Conservation (phyloP, 2,113 vertebrate species). For the Podilymbus podiceps region DNA sequence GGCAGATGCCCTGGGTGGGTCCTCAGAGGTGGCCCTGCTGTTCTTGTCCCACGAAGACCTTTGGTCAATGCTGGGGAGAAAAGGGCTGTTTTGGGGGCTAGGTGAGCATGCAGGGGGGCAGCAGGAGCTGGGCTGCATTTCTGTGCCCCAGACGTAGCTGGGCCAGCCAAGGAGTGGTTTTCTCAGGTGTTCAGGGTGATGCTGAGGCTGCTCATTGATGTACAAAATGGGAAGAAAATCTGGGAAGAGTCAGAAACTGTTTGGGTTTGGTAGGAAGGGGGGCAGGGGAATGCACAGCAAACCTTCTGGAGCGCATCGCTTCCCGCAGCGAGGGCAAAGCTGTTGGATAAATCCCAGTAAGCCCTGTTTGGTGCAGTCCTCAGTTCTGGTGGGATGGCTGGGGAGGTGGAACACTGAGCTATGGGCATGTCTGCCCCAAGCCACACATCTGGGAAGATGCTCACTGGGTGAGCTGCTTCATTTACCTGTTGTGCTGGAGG, state of each 20-base stretch:
- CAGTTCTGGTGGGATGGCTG: background rate
- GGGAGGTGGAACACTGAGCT: background rate
- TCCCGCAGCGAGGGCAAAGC: background rate
- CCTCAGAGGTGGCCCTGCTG: background rate
- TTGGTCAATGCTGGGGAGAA: background rate
- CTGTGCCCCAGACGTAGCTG: background rate
- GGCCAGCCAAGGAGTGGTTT: background rate
- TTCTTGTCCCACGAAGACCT: background rate
- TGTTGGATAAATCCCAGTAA: background rate
- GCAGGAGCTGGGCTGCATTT: background rate
- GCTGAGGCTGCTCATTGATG: rapidly evolving
- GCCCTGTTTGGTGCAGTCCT: background rate
- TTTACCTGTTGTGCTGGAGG: background rate
- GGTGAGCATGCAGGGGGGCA: background rate
- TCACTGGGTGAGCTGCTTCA: background rate
- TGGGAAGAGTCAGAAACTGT: background rate
- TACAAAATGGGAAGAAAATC: background rate
- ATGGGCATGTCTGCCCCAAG: background rate
- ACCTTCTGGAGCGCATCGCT: background rate
- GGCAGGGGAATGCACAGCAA: background rate
- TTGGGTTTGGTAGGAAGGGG: background rate
- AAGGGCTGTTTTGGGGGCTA: background rate
- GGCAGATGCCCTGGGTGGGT: background rate
- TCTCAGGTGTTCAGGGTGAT: no score
- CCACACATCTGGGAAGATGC: background rate